These are phyloP conservation scores for Cyprinella venusta DNA, from an alignment of 2,797 vertebrate species.

Conservation along the genomic window DNA sequence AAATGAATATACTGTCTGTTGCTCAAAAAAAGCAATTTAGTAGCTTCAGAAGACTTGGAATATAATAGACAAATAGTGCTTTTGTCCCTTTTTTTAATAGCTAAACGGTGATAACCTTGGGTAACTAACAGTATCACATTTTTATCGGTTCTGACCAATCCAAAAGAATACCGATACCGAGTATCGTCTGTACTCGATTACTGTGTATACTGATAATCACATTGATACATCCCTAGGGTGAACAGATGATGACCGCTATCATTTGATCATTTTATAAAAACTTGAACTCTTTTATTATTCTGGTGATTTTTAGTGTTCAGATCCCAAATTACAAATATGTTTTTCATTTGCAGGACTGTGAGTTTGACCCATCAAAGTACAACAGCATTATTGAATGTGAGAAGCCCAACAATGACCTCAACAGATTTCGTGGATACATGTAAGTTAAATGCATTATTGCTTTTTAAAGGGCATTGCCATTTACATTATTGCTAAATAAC, in stretches of 20 bases:
- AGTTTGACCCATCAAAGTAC: conserved; percentile 93
- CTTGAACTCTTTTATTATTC: background rate
- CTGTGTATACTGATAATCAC: background rate
- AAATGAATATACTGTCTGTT: background rate
- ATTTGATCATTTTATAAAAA: background rate
- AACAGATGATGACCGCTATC: background rate
- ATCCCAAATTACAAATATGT: conserved; percentile 24
- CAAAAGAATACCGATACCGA: background rate
- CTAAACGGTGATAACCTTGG: background rate
- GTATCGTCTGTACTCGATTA: background rate
- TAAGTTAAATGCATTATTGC: conserved; percentile 76
- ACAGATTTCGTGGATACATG: conserved; percentile 94
- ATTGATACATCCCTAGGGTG: background rate
- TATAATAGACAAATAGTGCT: background rate
- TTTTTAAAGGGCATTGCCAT: background rate
- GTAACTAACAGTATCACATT: background rate
- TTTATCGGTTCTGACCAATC: background rate
- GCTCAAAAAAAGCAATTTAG: background rate
- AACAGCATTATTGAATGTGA: conserved; percentile 93
- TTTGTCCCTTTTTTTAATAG: background rate
- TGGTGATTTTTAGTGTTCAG: background rate
- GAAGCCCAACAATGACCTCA: conserved; percentile 97
- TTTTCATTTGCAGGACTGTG: conserved; percentile 85
- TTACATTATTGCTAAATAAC: background rate
- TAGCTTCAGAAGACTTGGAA: background rate